These are phyloP conservation scores for Dendrolimus kikuchii DNA, from an alignment of 1,140 invertebrate species.

Conservation along the genomic window DNA sequence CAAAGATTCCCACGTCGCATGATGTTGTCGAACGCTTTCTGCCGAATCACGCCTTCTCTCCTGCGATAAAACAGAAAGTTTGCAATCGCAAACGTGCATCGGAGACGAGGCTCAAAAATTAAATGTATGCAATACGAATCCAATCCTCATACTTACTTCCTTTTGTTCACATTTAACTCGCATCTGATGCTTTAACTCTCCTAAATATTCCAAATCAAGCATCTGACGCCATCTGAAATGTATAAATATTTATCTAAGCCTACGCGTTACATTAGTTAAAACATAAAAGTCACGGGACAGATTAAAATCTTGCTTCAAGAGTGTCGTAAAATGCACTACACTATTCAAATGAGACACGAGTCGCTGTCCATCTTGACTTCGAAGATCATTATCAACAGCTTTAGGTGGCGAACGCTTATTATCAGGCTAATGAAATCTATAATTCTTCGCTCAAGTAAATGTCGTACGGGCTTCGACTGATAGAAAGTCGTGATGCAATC, in stretches of 20 bases:
- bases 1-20: slow-evolving; percentile 77
- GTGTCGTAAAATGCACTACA: not conserved
- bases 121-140: slow-evolving; percentile 2
- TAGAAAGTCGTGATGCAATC: slow-evolving; percentile 36
- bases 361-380: slow-evolving; percentile 6
- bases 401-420: slow-evolving; percentile 11
- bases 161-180: slow-evolving; percentile 44
- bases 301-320: not conserved
- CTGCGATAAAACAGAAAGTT: slow-evolving; percentile 27
- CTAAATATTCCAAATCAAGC: slow-evolving; percentile 43
- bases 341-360: too few species aligned
- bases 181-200: slow-evolving; percentile 55
- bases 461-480: slow-evolving; percentile 13
- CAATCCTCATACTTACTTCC: slow-evolving; percentile 29
- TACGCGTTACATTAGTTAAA: not conserved
- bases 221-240: slow-evolving; percentile 53
- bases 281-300: too few species aligned
- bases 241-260: not conserved
- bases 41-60: slow-evolving; percentile 72
- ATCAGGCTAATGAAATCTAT: slow-evolving; percentile 29
- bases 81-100: not conserved
- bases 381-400: slow-evolving; percentile 21
- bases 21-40: slow-evolving; percentile 74
- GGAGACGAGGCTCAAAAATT: not conserved
- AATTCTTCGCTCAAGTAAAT: slow-evolving; percentile 20